Conservation (phyloP, 1,140 invertebrate species). For the Colletes gigas region DNA sequence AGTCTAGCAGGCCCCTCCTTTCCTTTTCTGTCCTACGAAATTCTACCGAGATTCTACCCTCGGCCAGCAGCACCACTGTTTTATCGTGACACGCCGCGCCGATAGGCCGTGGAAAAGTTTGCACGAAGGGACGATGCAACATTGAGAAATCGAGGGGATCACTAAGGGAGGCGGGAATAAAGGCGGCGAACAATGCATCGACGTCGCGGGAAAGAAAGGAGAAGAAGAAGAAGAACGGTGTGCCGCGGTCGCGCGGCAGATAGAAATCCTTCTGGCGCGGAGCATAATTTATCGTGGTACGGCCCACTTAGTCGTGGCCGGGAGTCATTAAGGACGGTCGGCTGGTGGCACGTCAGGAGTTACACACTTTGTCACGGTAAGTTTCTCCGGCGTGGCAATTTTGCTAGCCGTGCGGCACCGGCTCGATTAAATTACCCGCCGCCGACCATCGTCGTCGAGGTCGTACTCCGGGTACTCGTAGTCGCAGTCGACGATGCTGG, state of each 20-base stretch:
- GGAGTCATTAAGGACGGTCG: constrained; percentile 47
- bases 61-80: no score
- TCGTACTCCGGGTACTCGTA: neutral
- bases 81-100: no score
- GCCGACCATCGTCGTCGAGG: constrained; percentile 8
- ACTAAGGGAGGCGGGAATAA: no score
- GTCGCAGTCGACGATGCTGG: neutral
- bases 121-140: no score
- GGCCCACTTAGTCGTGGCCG: constrained; percentile 44
- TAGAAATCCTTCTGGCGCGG: constrained; percentile 31
- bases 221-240: neutral
- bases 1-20: no score
- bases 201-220: neutral
- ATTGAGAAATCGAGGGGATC: no score
- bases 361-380: constrained; percentile 51
- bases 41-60: no score
- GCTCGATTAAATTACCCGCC: constrained; percentile 50
- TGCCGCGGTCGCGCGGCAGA: neutral
- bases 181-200: no score
- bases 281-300: constrained; percentile 42
- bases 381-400: constrained; percentile 45
- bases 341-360: constrained; percentile 40
- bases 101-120: no score
- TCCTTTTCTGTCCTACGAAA: no score
- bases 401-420: constrained; percentile 8